Conservation (phyloP, 2,797 vertebrate species). For the Lemur catta region DNA sequence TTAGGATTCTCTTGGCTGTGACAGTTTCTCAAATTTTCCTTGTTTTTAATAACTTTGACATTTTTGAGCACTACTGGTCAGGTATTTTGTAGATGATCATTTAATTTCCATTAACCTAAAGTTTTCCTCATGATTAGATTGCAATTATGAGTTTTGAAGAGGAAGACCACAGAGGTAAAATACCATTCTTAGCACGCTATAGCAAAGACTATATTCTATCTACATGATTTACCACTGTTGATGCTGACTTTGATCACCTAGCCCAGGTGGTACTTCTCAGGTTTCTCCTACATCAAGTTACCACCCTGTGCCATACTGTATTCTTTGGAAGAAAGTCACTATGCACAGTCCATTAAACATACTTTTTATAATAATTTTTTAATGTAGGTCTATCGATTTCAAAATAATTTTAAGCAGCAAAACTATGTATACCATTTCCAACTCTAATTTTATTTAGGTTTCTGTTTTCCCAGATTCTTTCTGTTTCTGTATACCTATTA, state of each 20-base stretch:
- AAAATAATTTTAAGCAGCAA: not conserved
- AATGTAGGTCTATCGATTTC: not conserved
- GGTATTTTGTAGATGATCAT: not conserved
- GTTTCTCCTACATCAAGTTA: not conserved
- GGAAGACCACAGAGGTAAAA: not conserved
- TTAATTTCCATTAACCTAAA: not conserved
- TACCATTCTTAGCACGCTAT: not conserved
- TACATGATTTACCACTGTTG: not conserved
- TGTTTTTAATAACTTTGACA: not conserved
- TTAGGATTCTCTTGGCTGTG: not conserved
- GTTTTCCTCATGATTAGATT: not conserved
- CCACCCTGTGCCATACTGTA: rapidly evolving
- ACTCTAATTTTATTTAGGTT: not conserved
- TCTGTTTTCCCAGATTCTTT: not conserved
- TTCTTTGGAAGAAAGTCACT: not conserved
- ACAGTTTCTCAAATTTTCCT: not conserved
- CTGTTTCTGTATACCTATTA: not conserved
- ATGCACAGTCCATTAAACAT: not conserved
- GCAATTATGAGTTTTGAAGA: not conserved
- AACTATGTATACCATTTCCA: not conserved
- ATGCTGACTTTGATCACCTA: not conserved
- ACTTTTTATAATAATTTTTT: not conserved
- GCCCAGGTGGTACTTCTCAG: not conserved
- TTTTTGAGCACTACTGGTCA: not conserved
- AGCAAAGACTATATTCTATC: not conserved